Percentiles rank a stretch among this genome's conserved stretches.
These are phyloP conservation scores for Scaptomyza graminum DNA, from an alignment of 1,140 invertebrate genomes.

Conservation along the genomic window DNA sequence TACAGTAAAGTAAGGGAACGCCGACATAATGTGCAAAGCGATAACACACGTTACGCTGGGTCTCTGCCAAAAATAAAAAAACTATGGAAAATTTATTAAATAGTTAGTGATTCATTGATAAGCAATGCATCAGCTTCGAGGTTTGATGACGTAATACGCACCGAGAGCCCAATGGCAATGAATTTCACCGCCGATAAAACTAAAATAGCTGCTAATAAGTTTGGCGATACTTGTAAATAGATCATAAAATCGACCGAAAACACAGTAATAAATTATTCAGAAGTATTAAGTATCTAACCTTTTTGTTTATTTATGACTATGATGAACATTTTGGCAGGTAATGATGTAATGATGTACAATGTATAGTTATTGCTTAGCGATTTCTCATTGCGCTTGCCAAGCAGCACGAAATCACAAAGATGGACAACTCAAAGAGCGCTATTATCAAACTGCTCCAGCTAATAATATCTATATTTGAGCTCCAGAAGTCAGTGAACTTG, in stretches of 20 bases:
- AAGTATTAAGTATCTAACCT: conserved; percentile 20
- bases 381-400: conserved; percentile 86
- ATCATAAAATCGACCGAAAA: conserved; percentile 25
- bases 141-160: conserved; percentile 31
- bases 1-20: neutral
- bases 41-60: conserved; percentile 18
- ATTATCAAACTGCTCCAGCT: conserved; percentile 88
- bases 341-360: conserved; percentile 17
- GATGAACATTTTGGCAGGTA: conserved; percentile 38
- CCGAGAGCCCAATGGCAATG: conserved; percentile 2
- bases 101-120: conserved; percentile 38
- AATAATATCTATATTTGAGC: conserved; percentile 85
- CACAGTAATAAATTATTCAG: neutral
- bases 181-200: neutral
- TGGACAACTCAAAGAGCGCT: conserved; percentile 84
- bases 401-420: conserved; percentile 72
- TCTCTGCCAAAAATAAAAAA: too few species aligned
- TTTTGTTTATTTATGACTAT: conserved; percentile 39
- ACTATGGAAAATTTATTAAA: neutral
- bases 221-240: conserved; percentile 32
- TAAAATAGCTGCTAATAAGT: conserved; percentile 20
- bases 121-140: conserved; percentile 27
- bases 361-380: conserved; percentile 35
- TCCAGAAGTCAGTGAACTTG: conserved; percentile 84
- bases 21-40: neutral